A percentile compares a stretch with the other conserved stretches of the same genome.
phyloP scores from a whole-genome alignment of 2,113 vertebrate genomes.

The Riparia riparia region DNA sequence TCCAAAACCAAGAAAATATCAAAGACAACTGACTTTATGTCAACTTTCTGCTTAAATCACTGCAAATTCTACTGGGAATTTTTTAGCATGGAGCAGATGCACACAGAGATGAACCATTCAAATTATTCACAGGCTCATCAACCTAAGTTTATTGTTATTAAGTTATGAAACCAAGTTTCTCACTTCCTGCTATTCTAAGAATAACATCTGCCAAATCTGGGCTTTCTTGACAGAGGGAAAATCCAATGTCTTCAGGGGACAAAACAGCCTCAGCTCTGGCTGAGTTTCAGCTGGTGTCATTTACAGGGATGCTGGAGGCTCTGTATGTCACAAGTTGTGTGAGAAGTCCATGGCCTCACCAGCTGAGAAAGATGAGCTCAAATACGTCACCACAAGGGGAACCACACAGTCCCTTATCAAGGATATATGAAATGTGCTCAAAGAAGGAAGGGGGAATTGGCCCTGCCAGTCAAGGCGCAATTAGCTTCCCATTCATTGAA shows the following conservation, averaged over 20 bases:
- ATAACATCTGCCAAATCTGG: slow-evolving; percentile 10
- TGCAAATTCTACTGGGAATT: background rate
- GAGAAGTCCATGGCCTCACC: background rate
- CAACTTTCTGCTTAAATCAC: background rate
- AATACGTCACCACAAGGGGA: background rate
- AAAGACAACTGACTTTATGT: background rate
- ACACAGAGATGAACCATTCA: background rate
- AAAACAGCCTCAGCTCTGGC: background rate
- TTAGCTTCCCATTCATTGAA: background rate
- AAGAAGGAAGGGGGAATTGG: background rate
- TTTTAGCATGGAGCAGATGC: background rate
- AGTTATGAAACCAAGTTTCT: slow-evolving; percentile 28
- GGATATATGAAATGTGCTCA: background rate
- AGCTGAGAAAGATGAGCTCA: background rate
- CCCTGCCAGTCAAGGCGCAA: background rate
- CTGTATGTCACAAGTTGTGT: background rate
- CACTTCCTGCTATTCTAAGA: slow-evolving; percentile 17
- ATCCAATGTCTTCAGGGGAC: background rate
- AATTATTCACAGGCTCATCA: background rate
- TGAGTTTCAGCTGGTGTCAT: background rate
- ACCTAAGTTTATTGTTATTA: background rate
- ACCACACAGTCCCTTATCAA: background rate
- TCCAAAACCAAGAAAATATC: background rate
- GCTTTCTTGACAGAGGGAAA: background rate
- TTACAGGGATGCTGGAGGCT: background rate